These are phyloP conservation scores for Zygogramma bicolorata DNA, from an alignment of 2,888 invertebrate species.

Conservation along the genomic window DNA sequence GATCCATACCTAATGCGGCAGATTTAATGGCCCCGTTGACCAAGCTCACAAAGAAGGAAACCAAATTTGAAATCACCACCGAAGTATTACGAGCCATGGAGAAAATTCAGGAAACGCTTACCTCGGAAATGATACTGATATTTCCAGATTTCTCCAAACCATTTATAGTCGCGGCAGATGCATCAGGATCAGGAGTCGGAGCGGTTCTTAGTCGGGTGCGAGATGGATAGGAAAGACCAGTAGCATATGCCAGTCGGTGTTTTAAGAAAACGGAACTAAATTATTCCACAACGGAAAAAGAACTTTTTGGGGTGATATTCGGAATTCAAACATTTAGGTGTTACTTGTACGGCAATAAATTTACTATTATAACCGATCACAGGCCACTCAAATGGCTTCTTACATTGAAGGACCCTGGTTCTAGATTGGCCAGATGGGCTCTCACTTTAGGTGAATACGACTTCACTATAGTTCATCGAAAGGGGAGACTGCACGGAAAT, in stretches of 20 bases:
- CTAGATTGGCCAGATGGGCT: slow-evolving; percentile 38
- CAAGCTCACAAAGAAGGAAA: slow-evolving; percentile 33
- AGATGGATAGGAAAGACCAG: slow-evolving; percentile 29
- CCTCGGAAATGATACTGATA: slow-evolving; percentile 7
- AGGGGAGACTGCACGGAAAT: slow-evolving; percentile 27
- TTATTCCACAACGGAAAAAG: slow-evolving; percentile 22
- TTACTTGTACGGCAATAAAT: slow-evolving; percentile 10
- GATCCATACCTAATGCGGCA: slow-evolving; percentile 33
- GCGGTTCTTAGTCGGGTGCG: slow-evolving; percentile 33
- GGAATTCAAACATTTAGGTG: slow-evolving; percentile 16
- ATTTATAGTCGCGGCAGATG: slow-evolving; percentile 37
- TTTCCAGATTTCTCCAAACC: slow-evolving; percentile 15
- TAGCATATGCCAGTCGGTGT: slow-evolving; percentile 33
- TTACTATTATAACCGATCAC: slow-evolving; percentile 24
- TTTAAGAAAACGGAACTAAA: slow-evolving; percentile 25
- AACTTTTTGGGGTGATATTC: slow-evolving; percentile 16
- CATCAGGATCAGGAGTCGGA: slow-evolving; percentile 29
- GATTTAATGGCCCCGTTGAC: slow-evolving; percentile 23
- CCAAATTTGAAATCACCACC: slow-evolving; percentile 32
- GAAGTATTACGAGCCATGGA: slow-evolving; percentile 26
- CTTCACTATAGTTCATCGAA: slow-evolving; percentile 35
- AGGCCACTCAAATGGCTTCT: slow-evolving; percentile 15
- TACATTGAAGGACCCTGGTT: neutral
- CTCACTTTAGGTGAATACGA: slow-evolving; percentile 22
- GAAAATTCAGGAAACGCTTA: slow-evolving; percentile 21